Base-by-base conservation (phyloP, 2,113 vertebrate species). In the Genyomyrus donnyi region DNA sequence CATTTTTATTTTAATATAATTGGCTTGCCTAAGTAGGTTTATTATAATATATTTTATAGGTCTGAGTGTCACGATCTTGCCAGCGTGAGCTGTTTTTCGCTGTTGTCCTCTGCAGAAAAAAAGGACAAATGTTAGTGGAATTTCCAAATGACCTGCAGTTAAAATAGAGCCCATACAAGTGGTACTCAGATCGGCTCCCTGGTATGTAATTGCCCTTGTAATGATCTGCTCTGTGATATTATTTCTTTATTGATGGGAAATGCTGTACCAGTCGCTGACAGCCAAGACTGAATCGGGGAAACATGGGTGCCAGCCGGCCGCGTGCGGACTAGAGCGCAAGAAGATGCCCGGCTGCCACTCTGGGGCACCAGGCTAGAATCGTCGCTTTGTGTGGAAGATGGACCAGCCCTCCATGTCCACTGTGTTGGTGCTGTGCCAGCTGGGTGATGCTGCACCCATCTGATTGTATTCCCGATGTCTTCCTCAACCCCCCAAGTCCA, bases 121-220 rank as follows among this genome's bases (percentile, higher is more conserved):
- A 31, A 92, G 95, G 93, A 95, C 93, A 91, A 94, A 94, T 96
- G 94, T 96, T 95, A 94, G 92, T 94, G 93, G 94, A 96, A 97
- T 96, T 96, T 95, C 92, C 90, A 88, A n/a, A n/a, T n/a, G n/a
- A n/a, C n/a, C n/a, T n/a, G n/a, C n/a, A n/a, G n/a, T 92, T 95
- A 95, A 95, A 96, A 95, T 95, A 92, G 93, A 95, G 94, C 94
- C 93, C 93, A 94, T 94, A 94, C 95, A 93, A 94, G 94, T 94
- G 93, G 74, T 93, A 93, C 93, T 93, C 92, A 94, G 92, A 74
- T 84, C 93, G 92, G 95, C 94, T 94, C 93, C 95, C 95, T 93
- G 92, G 92, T 94, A 93, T 95, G 94, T 95, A 95, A 97, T 95
- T 96, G 95, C 94, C 91, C 95, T 94, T 94, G 93, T 94, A 93